Evolutionary conservation across 2,797 vertebrate species (phyloP).

Genomic region (Eulemur albifrons): DNA sequence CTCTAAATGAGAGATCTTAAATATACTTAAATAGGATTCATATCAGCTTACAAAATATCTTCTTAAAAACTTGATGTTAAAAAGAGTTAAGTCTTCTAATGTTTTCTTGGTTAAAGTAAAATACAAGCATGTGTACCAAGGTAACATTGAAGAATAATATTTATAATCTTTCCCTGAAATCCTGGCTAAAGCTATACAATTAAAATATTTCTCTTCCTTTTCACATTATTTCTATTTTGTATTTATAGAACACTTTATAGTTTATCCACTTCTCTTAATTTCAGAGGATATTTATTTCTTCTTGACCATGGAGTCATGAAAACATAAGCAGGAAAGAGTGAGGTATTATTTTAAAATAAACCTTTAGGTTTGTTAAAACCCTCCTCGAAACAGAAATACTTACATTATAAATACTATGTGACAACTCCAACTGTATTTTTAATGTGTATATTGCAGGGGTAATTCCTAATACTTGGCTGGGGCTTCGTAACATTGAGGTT

Average conservation of each 20-base stretch:
- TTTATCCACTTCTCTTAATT: not conserved
- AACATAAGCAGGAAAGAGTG: not conserved
- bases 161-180: not conserved
- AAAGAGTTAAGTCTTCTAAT: slow-evolving; percentile 78
- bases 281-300: slow-evolving; percentile 27
- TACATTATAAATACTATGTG: not conserved
- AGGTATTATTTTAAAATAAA: slow-evolving; percentile 31
- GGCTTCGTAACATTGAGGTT: not conserved
- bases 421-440: not conserved
- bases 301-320: not conserved
- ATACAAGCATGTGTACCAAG: not conserved
- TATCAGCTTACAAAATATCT: slow-evolving; percentile 83
- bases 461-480: not conserved
- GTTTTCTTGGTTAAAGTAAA: slow-evolving; percentile 40
- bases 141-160: not conserved
- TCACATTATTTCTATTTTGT: not conserved
- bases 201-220: slow-evolving; percentile 8
- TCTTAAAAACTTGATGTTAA: slow-evolving; percentile 80
- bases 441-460: not conserved
- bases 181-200: not conserved
- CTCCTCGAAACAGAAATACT: not conserved
- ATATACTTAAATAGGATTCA: slow-evolving; percentile 87
- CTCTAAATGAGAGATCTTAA: slow-evolving; percentile 88
- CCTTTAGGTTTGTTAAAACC: not conserved
- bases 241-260: not conserved